phyloP scores from a whole-genome alignment of 2,888 invertebrate species.

The Andrena praecox region DNA sequence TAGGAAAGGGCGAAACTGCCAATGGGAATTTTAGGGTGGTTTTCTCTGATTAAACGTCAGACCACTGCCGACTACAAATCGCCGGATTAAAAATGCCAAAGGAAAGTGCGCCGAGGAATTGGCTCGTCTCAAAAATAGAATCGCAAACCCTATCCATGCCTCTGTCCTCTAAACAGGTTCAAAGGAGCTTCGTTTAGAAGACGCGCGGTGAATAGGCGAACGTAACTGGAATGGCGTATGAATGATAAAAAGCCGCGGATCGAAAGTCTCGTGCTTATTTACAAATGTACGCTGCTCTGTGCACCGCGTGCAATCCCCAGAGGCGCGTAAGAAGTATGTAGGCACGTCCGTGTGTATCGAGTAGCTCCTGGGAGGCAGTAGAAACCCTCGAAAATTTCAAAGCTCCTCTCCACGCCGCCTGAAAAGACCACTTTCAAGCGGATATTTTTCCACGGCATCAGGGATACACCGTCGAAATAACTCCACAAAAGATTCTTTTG shows the following conservation, averaged over 20 bases:
- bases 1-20: background rate
- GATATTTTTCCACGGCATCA: slow-evolving; percentile 26
- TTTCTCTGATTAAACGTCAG: slow-evolving; percentile 1
- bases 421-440: slow-evolving; percentile 25
- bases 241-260: slow-evolving; percentile 38
- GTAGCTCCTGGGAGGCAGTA: background rate
- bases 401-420: background rate
- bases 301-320: background rate
- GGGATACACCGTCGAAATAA: slow-evolving; percentile 1
- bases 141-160: background rate
- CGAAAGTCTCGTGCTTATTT: slow-evolving; percentile 44
- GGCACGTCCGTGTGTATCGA: slow-evolving; percentile 8
- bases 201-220: slow-evolving; percentile 13
- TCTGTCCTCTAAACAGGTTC: slow-evolving; percentile 7
- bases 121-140: background rate
- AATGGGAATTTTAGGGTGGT: background rate
- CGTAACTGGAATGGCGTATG: slow-evolving; percentile 19
- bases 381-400: slow-evolving; percentile 45
- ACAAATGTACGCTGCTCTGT: background rate
- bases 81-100: slow-evolving; percentile 11
- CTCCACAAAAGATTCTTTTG: background rate
- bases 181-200: slow-evolving; percentile 10
- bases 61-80: too few relatives aligned
- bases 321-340: slow-evolving; percentile 8
- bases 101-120: background rate